Conservation (phyloP, 1,140 invertebrate species). For the Drosophila watanabei region DNA sequence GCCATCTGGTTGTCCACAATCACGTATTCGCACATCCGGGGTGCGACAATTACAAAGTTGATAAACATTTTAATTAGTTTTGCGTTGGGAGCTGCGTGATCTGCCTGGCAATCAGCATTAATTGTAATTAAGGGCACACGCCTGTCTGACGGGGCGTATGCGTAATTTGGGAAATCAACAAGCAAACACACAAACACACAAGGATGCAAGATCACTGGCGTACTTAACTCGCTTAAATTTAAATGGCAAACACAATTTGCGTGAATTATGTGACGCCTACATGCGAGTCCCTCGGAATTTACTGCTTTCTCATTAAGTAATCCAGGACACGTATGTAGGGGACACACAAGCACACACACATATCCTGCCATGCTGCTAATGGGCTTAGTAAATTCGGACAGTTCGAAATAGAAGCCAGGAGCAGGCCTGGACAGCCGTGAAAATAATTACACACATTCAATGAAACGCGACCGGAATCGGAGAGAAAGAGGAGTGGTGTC, state of each 20-base stretch:
- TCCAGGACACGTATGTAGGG: conserved; percentile 55
- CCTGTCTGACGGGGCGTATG: conserved; percentile 56
- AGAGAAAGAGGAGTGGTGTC: conserved; percentile 1
- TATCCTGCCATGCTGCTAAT: conserved; percentile 16
- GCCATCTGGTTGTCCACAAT: conserved; percentile 11
- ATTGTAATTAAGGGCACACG: conserved; percentile 67
- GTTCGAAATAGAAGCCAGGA: conserved; percentile 23
- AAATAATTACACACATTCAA: conserved; percentile 80
- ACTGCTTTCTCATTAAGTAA: conserved; percentile 63
- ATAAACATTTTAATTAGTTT: conserved; percentile 84
- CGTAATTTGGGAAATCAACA: conserved; percentile 56
- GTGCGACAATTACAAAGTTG: conserved; percentile 75
- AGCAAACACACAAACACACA: conserved; percentile 6
- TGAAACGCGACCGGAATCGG: conserved; percentile 70
- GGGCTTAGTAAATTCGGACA: conserved; percentile 54
- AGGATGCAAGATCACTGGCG: conserved; percentile 17
- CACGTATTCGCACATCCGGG: conserved; percentile 44
- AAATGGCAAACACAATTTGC: conserved; percentile 74
- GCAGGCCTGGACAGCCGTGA: conserved; percentile 46
- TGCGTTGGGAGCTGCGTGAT: conserved; percentile 46
- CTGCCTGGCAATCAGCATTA: conserved; percentile 63
- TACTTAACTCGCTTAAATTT: conserved; percentile 72
- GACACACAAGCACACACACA: conserved; percentile 1
- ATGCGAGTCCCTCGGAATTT: conserved; percentile 60
- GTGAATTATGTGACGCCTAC: conserved; percentile 67